Evolutionary conservation across 2,888 invertebrate species (phyloP), one percentile per base, ranked within the genome.

Genomic region (Alentia gelatinosa): DNA sequence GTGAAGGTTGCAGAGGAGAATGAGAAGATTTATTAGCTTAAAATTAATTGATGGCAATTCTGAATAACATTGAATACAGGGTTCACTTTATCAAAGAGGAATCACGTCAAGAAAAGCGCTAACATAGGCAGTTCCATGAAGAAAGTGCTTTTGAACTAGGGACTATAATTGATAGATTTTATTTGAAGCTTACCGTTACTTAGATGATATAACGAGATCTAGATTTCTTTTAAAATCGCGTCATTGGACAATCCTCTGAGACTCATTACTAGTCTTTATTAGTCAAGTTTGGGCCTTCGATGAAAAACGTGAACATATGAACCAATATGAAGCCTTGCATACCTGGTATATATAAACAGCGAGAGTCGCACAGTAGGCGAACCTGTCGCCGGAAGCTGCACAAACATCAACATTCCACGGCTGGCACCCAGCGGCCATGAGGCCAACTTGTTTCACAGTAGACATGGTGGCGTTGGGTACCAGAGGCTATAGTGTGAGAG

Each of bases 291-390:
- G n/a, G n/a, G n/a, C n/a, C n/a, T n/a, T n/a, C n/a, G n/a, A n/a
- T n/a, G n/a, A n/a, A n/a, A n/a, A n/a, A n/a, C n/a, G n/a, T n/a
- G n/a, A n/a, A n/a, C n/a, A n/a, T n/a, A n/a, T n/a, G n/a, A n/a
- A n/a, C n/a, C n/a, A n/a, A n/a, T n/a, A n/a, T 56, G 26, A 42
- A 86, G n/a, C 0, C 26, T 26, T 26, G 86, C 93, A 92, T 92
- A 96, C 96, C 95, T 96, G 94, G 93, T 96, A 96, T n/a, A 96
- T 94, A 92, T 96, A 96, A 56, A 96, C 95, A 30, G 96, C 96
- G 68, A 96, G 94, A 0, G 96, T 96, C n/a, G 96, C 96, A 92
- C 96, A 96, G 93, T 96, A 96, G 0, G 96, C 96, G 94, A 96
- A 96, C 63, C 95, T 92, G 91, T 95, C 94, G 3, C 94, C 94